Base-by-base conservation (phyloP, 2,888 invertebrate species). In the Mayetiola destructor region DNA sequence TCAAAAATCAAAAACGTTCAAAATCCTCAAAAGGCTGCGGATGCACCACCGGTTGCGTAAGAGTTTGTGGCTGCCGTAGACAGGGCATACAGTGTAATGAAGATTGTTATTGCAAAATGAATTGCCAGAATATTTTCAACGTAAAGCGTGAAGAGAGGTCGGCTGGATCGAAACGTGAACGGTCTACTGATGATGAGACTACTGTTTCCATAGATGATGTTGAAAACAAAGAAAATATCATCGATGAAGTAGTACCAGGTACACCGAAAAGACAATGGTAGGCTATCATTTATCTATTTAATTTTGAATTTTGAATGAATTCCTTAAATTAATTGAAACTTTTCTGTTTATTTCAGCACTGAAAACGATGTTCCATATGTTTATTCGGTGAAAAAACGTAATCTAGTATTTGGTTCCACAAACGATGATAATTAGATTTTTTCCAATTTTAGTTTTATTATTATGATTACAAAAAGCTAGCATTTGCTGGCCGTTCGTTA, bases 241-340 rank as follows among this genome's bases (percentile, higher is more conserved):
- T 36, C 2, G 55, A 36, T 32, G 30, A 53, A 18, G 53, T 18
- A 12, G 23, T 32, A 12, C 21, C 37, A 10, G 14, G 35, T 10
- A 55, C 55, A 37, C 55, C 55, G 10, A 55, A 55, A 37, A 55
- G 37, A 37, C 3, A 21, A 35, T 20, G 32, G 56, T 56, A 48
- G 10, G 52, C 36, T 32, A 9, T 37, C 5, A 10, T 37, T 5
- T 37, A 37, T n/a, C n/a, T 37, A 37, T 16, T 37, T 5, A n/a
- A 37, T n/a, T 12, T 37, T 37, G 20, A 48, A 48, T 42, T 23
- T 9, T 4, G 14, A 39, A 36, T 36, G 36, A 20, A 4, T 42
- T 42, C 20, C 10, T n/a, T 4, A n/a, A 37, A 9, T 5, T n/a
- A 37, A 40, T 20, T 8, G 8, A 6, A 37, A 16, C 20, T 18